Evolutionary conservation across 2,113 vertebrate genomes (phyloP).

Genomic region (Cacatua alba): DNA sequence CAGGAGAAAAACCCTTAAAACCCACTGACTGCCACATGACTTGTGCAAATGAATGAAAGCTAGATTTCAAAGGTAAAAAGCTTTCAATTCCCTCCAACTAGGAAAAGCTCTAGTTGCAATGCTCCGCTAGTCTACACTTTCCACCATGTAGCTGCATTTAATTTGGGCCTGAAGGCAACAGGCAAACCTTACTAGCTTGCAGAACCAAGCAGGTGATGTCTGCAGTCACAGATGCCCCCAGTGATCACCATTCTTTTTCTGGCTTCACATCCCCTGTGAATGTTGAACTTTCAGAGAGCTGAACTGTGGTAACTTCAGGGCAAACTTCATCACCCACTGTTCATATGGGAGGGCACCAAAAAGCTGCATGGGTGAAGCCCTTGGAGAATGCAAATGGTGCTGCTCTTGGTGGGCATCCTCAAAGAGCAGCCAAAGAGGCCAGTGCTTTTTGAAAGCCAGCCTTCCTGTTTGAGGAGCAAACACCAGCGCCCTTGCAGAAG

Average conservation of each 20-base stretch:
- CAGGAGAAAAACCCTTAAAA: neutral
- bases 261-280: neutral
- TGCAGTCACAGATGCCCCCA: neutral
- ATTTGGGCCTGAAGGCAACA: neutral
- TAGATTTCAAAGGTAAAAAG: neutral
- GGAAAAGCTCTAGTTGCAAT: neutral
- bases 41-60: neutral
- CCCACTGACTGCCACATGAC: neutral
- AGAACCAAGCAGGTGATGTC: fast-evolving
- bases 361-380: neutral
- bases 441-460: neutral
- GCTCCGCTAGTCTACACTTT: neutral
- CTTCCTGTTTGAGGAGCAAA: neutral
- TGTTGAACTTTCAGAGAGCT: neutral
- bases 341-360: fast-evolving
- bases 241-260: neutral
- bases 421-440: neutral
- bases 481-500: fast-evolving
- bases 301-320: neutral
- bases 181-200: neutral
- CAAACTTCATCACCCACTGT: neutral
- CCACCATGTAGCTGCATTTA: neutral
- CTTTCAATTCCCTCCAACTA: neutral
- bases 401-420: neutral
- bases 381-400: neutral